Evolutionary conservation across 1,140 invertebrate species (phyloP), one percentile per base, ranked within the genome.

Genomic region (Caenorhabditis tropicalis): DNA sequence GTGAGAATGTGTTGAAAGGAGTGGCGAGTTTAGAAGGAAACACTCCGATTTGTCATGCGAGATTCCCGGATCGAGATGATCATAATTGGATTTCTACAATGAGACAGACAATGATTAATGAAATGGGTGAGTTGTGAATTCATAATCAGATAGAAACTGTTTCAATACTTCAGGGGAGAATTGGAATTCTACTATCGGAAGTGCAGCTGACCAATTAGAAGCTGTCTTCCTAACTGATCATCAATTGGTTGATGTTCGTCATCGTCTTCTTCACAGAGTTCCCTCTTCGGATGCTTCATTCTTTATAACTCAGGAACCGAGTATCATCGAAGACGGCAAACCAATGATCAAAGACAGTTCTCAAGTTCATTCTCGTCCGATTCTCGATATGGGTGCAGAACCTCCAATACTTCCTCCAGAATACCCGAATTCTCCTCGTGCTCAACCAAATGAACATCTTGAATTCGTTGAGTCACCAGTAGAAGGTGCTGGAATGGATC

Each of bases 311-410:
- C 29, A 74, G 4, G 10, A 39, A 24, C 65, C 65, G 1, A 74
- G 43, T 24, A 21, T 74, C 7, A 74, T 74, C 15, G 36, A 74
- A 74, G 36, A 74, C 4, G 65, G 65, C 1, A 5, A 21, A 24
- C 65, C 65, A 12, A 74, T 74, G 65, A 74, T 74, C 29, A 74
- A 74, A 9, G 65, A 74, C 33, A 74, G 65, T 46, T 1, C 65
- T 46, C 65, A 74, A 31, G n/a, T 74, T 24, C 65, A 74, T 31
- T 29, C 65, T 43, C 65, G 65, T 0, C 65, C 65, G 1, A 74
- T 74, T 74, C 65, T 74, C 0, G n/a, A 74, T 10, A 74, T 74
- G 65, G 36, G 7, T 43, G 36, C 33, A n/a, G n/a, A 74, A 43
- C n/a, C 29, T 12, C 65, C 65, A 36, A 27, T 29, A 0, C 36